Percentiles rank a stretch among this genome's conserved stretches.
Conservation (phyloP, 2,113 vertebrate species). For the Bufo bufo region DNA sequence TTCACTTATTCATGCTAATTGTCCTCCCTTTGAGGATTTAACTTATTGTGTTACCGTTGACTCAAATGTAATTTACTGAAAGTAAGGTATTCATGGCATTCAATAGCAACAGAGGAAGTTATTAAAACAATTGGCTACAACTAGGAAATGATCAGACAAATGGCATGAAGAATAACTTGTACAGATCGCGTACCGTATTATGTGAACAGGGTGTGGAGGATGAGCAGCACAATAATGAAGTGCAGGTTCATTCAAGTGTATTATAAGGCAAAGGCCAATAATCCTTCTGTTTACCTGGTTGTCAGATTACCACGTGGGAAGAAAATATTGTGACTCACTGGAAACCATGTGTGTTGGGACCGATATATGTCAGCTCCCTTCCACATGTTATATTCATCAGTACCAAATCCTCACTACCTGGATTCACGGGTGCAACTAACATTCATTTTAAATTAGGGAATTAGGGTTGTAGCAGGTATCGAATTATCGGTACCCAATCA, state of each 20-base stretch:
- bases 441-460: no score
- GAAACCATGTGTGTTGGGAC: background rate
- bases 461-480: no score
- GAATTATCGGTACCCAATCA: no score
- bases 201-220: slow-evolving; percentile 25
- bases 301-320: background rate
- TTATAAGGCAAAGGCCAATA: background rate
- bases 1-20: background rate
- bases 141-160: slow-evolving; percentile 19
- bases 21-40: background rate
- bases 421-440: no score
- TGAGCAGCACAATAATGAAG: background rate
- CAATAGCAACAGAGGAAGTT: slow-evolving; percentile 42
- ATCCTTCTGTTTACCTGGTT: background rate
- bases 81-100: slow-evolving; percentile 5
- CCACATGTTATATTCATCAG: background rate
- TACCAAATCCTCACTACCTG: background rate
- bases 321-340: background rate
- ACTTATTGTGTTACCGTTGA: slow-evolving; percentile 15
- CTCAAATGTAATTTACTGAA: slow-evolving; percentile 5
- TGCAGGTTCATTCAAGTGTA: background rate
- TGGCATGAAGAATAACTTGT: background rate
- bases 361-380: background rate
- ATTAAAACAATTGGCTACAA: background rate
- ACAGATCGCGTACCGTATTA: background rate